Base-by-base conservation (phyloP, 2,113 vertebrate species). In the Phyllostomus hastatus region DNA sequence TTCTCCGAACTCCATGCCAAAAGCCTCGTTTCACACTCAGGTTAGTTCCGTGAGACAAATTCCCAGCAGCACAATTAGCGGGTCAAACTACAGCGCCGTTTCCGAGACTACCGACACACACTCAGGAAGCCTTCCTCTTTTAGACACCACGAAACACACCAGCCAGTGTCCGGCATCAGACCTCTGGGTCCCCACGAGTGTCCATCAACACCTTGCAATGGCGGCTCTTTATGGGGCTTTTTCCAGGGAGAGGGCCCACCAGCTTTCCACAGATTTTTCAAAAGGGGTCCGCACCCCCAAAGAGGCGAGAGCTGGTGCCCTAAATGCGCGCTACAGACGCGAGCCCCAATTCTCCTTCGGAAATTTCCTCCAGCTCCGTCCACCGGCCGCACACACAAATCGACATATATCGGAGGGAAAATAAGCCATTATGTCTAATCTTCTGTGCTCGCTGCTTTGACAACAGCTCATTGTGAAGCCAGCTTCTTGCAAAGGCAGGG, bases 321-420 rank as follows among this genome's bases (percentile, higher is more conserved):
- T 79, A 35, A 81, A 54, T 69, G 33, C 48, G 48, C 10, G 90
- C 83, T 91, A 61, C 52, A 66, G 26, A 41, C 80, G 90, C 91
- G 91, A 87, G 22, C 0, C 3, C 76, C 43, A 66, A 2, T 79
- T 94, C 93, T 93, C 94, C 88, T 97, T 83, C 94, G 85, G 54
- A 78, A 19, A 75, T 24, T 89, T 75, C 84, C 87, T 91, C 88
- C 75, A 69, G 83, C 85, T 97, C 80, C 84, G 89, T 70, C 75
- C 26, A 66, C 0, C 24, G 11, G 96, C 85, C 91, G 26, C 70
- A 88, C 91, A 95, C 95, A 96, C 66, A 97, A 96, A 98, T 91
- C 96, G 94, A 92, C 69, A 14, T 14, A 91, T 0, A 73, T 43
- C 41, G 50, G 97, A 85, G 94, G 7, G 19, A 97, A 96, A 96